Evolutionary conservation across 2,888 invertebrate genomes (phyloP).

Genomic region (Mellilla xanthometata): DNA sequence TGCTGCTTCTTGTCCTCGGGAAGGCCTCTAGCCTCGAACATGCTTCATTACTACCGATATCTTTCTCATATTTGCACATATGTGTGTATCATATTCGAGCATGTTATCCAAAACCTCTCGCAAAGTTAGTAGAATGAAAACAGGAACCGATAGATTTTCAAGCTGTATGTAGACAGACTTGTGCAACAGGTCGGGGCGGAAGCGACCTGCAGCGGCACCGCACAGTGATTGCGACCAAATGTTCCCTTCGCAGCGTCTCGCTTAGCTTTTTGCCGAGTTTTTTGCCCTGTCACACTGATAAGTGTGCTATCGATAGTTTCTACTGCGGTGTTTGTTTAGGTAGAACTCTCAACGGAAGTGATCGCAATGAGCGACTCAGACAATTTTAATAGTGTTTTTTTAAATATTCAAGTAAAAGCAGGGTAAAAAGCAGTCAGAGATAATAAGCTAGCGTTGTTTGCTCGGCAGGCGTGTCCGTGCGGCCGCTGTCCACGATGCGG

Average conservation of each 20-base stretch:
- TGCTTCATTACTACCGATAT: too few relatives aligned
- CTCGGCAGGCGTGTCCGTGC: constrained; percentile 72
- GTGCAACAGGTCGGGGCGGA: constrained; percentile 83
- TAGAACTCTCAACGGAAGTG: constrained; percentile 71
- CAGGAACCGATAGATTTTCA: constrained; percentile 35
- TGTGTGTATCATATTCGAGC: too few relatives aligned
- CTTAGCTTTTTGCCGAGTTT: constrained; percentile 71
- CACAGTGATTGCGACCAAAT: constrained; percentile 77
- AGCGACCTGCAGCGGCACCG: constrained; percentile 71
- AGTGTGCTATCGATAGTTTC: constrained; percentile 80
- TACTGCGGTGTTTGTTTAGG: constrained; percentile 72
- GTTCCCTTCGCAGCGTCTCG: constrained; percentile 73
- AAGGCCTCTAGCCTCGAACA: background rate
- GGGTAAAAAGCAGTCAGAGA: too few relatives aligned
- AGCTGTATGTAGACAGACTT: constrained; percentile 54
- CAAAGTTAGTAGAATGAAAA: constrained; percentile 8
- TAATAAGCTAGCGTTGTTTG: too few relatives aligned
- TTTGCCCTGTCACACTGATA: constrained; percentile 70
- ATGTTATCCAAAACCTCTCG: too few relatives aligned
- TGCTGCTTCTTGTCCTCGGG: constrained; percentile 25
- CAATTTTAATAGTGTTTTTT: too few relatives aligned
- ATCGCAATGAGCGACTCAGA: constrained; percentile 27
- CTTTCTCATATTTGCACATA: too few relatives aligned
- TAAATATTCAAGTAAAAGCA: too few relatives aligned
- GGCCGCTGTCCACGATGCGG: constrained; percentile 75